Percentiles rank a stretch among this genome's conserved stretches.
phyloP scores from a whole-genome alignment of 2,113 vertebrate species.

The Dicrurus megarhynchus region DNA sequence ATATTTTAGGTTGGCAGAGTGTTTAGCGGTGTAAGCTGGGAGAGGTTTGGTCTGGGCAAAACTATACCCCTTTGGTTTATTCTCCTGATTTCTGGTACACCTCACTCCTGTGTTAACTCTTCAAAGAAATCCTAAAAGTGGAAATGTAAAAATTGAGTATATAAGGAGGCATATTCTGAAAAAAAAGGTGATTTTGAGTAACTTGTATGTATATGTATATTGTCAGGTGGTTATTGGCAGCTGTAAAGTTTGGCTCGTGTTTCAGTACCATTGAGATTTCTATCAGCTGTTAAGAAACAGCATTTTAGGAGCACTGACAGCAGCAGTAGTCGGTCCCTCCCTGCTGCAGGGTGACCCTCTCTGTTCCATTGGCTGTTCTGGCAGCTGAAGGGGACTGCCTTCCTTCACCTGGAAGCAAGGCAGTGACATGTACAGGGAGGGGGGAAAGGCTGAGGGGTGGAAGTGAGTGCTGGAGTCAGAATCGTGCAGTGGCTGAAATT shows the following conservation, averaged over 20 bases:
- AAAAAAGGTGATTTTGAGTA: background rate
- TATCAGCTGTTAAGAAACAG: background rate
- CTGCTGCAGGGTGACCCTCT: background rate
- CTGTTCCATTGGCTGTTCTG: background rate
- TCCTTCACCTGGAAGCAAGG: rapidly evolving
- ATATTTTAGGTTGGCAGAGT: background rate
- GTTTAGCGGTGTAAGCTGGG: background rate
- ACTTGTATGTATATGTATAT: rapidly evolving
- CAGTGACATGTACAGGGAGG: background rate
- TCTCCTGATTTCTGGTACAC: background rate
- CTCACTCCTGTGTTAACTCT: background rate
- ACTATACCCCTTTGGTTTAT: background rate
- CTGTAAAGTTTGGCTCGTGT: background rate
- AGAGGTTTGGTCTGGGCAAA: background rate
- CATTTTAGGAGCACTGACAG: background rate
- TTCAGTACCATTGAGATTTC: background rate
- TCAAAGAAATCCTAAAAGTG: background rate
- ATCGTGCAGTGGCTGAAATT: rapidly evolving
- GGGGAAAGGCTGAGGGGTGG: background rate
- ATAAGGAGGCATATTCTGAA: background rate
- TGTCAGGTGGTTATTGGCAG: background rate
- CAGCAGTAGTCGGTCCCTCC: background rate
- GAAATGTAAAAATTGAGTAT: background rate
- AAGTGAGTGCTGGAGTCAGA: background rate
- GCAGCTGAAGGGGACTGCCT: rapidly evolving